Evolutionary conservation across 2,888 invertebrate species (phyloP).

Genomic region (Mythimna albipuncta): DNA sequence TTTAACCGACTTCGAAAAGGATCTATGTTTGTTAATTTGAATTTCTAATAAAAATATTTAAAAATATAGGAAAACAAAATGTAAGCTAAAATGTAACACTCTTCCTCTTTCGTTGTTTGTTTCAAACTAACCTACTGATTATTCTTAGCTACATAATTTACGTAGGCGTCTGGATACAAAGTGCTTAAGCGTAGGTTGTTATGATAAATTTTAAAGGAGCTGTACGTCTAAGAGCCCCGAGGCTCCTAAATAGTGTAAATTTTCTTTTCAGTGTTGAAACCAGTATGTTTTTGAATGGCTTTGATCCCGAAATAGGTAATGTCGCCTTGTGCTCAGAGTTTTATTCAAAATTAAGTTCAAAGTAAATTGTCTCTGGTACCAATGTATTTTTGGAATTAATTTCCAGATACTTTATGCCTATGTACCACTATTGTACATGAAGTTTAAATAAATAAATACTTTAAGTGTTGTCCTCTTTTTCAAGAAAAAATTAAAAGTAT

Average conservation of each 20-base stretch:
- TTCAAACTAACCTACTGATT: slow-evolving; percentile 9
- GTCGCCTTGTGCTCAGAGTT: slow-evolving; percentile 2
- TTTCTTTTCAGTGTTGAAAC: slow-evolving; percentile 44
- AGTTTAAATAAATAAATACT: no score
- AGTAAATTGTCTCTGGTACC: not conserved
- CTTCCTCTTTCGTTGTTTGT: not conserved
- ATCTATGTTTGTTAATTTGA: no score
- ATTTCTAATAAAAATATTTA: no score
- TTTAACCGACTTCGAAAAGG: no score
- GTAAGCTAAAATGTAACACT: no score
- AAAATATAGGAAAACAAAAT: no score
- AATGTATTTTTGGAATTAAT: not conserved
- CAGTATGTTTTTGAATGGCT: slow-evolving; percentile 43
- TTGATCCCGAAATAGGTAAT: slow-evolving; percentile 44
- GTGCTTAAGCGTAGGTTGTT: slow-evolving; percentile 57
- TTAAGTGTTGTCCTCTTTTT: no score
- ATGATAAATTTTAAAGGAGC: slow-evolving; percentile 62
- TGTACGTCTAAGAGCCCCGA: slow-evolving; percentile 47
- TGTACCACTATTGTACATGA: no score
- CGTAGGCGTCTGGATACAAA: slow-evolving; percentile 55
- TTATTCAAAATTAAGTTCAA: slow-evolving; percentile 2
- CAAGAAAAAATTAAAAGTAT: no score
- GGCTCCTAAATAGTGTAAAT: slow-evolving; percentile 55
- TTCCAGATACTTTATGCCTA: no score
- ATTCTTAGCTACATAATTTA: not conserved